Base-by-base conservation (phyloP, 2,888 invertebrate genomes). In the Nomada ferruginata region DNA sequence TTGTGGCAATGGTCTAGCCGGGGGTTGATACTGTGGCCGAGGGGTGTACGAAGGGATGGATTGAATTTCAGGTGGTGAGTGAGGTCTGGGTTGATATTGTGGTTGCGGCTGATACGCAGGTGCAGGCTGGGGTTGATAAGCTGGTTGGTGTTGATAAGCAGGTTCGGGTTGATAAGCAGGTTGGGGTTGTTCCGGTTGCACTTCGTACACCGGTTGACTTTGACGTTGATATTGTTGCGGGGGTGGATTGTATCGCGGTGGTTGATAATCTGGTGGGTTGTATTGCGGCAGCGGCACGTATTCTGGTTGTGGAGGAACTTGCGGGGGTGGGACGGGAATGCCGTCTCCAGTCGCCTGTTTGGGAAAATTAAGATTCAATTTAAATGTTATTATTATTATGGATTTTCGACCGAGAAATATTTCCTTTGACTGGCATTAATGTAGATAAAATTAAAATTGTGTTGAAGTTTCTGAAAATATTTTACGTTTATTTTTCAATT, bases 341-440 rank as follows among this genome's bases (percentile, higher is more conserved):
- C 97, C 97, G 91, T 97, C 98, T 47, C 98, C 98, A 65, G 95
- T 94, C 11, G 97, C 97, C 94, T 96, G 96, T 57, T 42, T 0
- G 23, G 42, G 95, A 96, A 96, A 90, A 83, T 71, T 73, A 7
- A 68, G 68, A 73, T 11, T 50, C 42, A 50, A 7, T 36, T 36
- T 7, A 23, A 63, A 44, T 61, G 53, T 60, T 50, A 57, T 44
- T 57, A 11, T 26, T 4, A 5, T 57, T 26, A 15, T 57, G 29
- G 11, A 26, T 57, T 2, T 57, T 29, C 4, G 26, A 15, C 5
- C 26, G 47, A 47, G 15, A 47, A 47, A 15, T 15, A 15, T 13
- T 47, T 47, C 36, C 36, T 7, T 36, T 36, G 11, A 15, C 47
- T 47, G 2, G 13, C 15, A 47, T 47, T 47, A 11, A 47, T 13